Evolutionary conservation across 2,888 invertebrate species (phyloP).

Genomic region (Meganola albula): DNA sequence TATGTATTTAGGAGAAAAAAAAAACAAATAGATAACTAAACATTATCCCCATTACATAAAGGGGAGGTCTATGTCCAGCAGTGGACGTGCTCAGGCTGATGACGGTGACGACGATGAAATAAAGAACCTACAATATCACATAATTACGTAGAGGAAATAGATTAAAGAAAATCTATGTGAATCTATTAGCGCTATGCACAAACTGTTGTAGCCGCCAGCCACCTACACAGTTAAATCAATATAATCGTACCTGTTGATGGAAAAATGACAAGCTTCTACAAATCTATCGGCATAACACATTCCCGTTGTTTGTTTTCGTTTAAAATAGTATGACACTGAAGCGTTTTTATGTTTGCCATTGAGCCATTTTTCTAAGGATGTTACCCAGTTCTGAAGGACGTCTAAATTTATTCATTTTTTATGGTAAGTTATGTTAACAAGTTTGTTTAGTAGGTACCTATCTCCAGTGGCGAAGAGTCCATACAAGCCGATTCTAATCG

Average conservation of each 20-base stretch:
- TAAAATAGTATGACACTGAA: constrained; percentile 21
- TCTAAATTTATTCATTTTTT: constrained; percentile 23
- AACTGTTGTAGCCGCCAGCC: too few species aligned
- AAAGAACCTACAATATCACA: too few species aligned
- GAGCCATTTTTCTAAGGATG: constrained; percentile 21
- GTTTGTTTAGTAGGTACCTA: too few species aligned
- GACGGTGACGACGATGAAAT: too few species aligned
- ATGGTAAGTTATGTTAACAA: too few species aligned
- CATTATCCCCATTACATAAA: too few species aligned
- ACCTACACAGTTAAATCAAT: constrained; percentile 15
- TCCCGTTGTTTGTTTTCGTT: constrained; percentile 23
- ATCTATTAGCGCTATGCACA: constrained; percentile 11
- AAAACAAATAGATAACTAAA: too few species aligned
- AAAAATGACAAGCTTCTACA: constrained; percentile 17
- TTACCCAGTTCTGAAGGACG: constrained; percentile 19
- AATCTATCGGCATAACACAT: constrained; percentile 24
- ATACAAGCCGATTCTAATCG: too few species aligned
- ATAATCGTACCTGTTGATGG: constrained; percentile 16
- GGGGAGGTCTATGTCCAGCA: too few species aligned
- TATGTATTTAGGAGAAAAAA: too few species aligned
- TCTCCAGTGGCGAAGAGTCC: too few species aligned
- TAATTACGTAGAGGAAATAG: constrained; percentile 4
- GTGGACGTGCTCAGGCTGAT: too few species aligned
- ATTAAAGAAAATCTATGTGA: constrained; percentile 15
- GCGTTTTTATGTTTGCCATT: constrained; percentile 24